phyloP scores from a whole-genome alignment of 2,888 invertebrate genomes.

The Drosophila suboccidentalis region DNA sequence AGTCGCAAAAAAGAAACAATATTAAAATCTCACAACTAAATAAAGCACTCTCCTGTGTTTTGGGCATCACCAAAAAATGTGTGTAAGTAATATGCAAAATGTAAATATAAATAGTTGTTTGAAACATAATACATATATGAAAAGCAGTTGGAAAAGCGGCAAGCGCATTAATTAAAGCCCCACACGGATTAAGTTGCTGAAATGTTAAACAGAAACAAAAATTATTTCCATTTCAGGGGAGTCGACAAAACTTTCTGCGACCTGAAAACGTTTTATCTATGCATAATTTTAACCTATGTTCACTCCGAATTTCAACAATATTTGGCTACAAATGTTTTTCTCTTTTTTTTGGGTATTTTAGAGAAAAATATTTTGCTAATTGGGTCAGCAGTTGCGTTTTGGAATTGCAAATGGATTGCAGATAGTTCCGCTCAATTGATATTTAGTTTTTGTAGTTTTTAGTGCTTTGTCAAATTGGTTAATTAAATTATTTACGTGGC shows the following conservation, averaged over 20 bases:
- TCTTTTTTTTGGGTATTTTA: background rate
- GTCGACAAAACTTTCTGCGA: constrained; percentile 31
- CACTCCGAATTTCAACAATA: constrained; percentile 19
- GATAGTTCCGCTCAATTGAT: constrained; percentile 50
- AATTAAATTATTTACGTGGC: constrained; percentile 75
- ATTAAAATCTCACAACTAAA: constrained; percentile 14
- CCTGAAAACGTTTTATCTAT: constrained; percentile 51
- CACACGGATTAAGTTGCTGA: constrained; percentile 53
- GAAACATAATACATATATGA: constrained; percentile 27
- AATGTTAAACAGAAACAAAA: constrained; percentile 41
- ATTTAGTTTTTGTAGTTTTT: constrained; percentile 30
- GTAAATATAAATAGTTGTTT: constrained; percentile 11
- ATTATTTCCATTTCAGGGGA: constrained; percentile 33
- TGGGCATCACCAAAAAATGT: background rate
- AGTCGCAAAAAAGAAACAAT: constrained; percentile 8
- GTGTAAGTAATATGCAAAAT: constrained; percentile 28
- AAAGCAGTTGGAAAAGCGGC: constrained; percentile 18
- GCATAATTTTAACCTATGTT: constrained; percentile 66
- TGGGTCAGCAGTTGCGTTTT: constrained; percentile 49
- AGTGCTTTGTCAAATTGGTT: constrained; percentile 64
- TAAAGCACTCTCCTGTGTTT: background rate
- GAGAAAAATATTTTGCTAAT: constrained; percentile 34
- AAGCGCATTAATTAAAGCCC: constrained; percentile 46
- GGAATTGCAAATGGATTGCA: constrained; percentile 13
- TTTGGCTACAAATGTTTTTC: constrained; percentile 13